Evolutionary conservation across 30 jellyfish, hydroid and myxozoan genomes (phyloP), one percentile per base, ranked within the genome.

Genomic region (Pseudorhiza aurosa): DNA sequence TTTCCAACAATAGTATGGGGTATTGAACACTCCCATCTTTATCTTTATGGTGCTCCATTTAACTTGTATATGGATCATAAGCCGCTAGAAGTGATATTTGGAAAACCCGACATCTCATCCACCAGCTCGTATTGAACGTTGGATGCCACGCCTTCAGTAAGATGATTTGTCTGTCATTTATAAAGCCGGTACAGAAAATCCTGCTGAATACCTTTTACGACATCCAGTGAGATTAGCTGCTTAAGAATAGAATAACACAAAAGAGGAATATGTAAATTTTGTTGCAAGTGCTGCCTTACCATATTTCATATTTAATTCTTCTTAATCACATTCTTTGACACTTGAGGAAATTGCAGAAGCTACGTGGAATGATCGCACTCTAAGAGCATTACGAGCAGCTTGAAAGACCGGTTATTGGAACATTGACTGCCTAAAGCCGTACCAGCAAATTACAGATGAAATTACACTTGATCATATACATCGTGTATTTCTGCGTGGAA

Each of bases 1-100:
- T n/a, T n/a, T n/a, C 77, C 35, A 14, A 50, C 79, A 21, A 37
- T 75, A 25, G 78, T 75, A 15, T 75, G 88, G 80, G 77, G 68
- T 26, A 40, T 46, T 39, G 68, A 75, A 60, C 67, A 57, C 24
- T 39, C 8, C 43, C 77, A 44, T 57, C 24, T 75, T 14, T 75
- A 46, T 58, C 39, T 57, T 1, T 44, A 9, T 40, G 88, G 88
- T 25, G 22, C 28, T 11, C 35, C 22, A 21, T 75, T 75, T 39
- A 75, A 67, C 29, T 49, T 49, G 22, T 26, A 15, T 49, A 49
- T 29, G 29, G 63, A 49, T 29, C 63, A 49, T 49, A 49, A 49
- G 22, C 63, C 63, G 63, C 22, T 49, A 29, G 63, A 49, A 49
- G 22, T 49, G n/a, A n/a, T 49, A 49, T 49, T 29, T 49, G 22